Percentiles rank a stretch among this genome's conserved stretches.
Evolutionary conservation across 2,888 invertebrate genomes (phyloP).

Genomic region (Parapristionchus giblindavisi): DNA sequence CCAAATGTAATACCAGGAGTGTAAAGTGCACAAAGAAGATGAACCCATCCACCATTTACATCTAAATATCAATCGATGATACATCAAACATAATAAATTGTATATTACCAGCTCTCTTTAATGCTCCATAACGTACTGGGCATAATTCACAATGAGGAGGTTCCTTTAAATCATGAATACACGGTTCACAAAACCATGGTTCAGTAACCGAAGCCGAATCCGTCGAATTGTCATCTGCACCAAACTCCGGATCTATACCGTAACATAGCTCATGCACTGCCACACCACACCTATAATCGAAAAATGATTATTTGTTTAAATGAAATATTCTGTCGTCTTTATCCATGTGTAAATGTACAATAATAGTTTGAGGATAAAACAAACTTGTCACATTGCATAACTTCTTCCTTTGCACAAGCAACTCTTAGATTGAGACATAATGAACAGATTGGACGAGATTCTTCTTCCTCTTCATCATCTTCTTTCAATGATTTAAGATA

Average conservation of each 20-base stretch:
- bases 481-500: conserved; percentile 26
- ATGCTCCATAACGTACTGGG: conserved; percentile 87
- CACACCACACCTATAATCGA: conserved; percentile 59
- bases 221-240: conserved; percentile 27
- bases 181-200: conserved; percentile 99
- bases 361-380: conserved; percentile 1
- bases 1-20: conserved; percentile 96
- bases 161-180: conserved; percentile 72
- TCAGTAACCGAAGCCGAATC: conserved; percentile 47
- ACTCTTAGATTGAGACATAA: conserved; percentile 57
- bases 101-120: conserved; percentile 79
- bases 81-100: background rate
- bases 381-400: conserved; percentile 61
- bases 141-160: conserved; percentile 93
- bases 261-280: conserved; percentile 68
- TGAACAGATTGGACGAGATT: conserved; percentile 47
- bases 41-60: conserved; percentile 81
- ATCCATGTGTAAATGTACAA: background rate
- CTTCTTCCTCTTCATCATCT: background rate
- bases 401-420: conserved; percentile 44
- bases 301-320: conserved; percentile 1
- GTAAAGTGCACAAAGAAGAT: conserved; percentile 94
- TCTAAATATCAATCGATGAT: conserved; percentile 46
- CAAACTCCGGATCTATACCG: conserved; percentile 36
- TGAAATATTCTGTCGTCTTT: background rate